Evolutionary conservation across 2,797 vertebrate genomes (phyloP).

Genomic region (Sebastes jordani): DNA sequence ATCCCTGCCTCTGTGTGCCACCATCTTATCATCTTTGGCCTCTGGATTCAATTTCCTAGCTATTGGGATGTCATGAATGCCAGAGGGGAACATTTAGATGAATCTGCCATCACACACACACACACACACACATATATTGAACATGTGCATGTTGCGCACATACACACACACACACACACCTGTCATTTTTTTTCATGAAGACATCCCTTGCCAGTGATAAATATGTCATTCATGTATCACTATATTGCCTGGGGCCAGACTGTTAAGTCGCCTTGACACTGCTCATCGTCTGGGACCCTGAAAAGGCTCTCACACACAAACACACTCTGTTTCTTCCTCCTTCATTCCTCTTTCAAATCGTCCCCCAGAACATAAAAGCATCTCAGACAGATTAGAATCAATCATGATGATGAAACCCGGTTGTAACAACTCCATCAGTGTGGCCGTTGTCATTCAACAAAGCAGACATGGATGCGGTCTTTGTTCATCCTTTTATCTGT

Average conservation of each 20-base stretch:
- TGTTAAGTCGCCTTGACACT: conserved; percentile 35
- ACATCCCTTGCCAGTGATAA: conserved; percentile 21
- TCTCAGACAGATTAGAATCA: conserved; percentile 46
- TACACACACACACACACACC: not conserved
- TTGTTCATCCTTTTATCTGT: conserved; percentile 56
- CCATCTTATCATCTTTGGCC: conserved; percentile 61
- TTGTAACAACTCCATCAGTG: conserved; percentile 48
- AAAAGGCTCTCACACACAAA: not conserved
- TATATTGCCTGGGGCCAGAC: conserved; percentile 32
- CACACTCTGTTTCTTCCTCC: not conserved
- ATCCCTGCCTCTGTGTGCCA: conserved; percentile 34
- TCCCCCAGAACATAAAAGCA: conserved; percentile 27
- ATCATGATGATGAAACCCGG: conserved; percentile 63
- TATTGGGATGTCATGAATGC: conserved; percentile 46
- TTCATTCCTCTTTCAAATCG: conserved; percentile 31
- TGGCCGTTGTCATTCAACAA: conserved; percentile 47
- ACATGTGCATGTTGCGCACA: conserved; percentile 20
- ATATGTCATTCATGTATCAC: conserved; percentile 56
- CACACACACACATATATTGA: not conserved
- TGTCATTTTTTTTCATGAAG: conserved; percentile 26
- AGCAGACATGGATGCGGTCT: conserved; percentile 40
- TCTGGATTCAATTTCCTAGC: conserved; percentile 65
- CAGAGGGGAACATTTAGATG: conserved; percentile 63
- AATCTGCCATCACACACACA: conserved; percentile 22
- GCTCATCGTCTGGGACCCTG: conserved; percentile 33